Conservation (phyloP, 2,888 invertebrate species). For the Aproaerema taeniolella region DNA sequence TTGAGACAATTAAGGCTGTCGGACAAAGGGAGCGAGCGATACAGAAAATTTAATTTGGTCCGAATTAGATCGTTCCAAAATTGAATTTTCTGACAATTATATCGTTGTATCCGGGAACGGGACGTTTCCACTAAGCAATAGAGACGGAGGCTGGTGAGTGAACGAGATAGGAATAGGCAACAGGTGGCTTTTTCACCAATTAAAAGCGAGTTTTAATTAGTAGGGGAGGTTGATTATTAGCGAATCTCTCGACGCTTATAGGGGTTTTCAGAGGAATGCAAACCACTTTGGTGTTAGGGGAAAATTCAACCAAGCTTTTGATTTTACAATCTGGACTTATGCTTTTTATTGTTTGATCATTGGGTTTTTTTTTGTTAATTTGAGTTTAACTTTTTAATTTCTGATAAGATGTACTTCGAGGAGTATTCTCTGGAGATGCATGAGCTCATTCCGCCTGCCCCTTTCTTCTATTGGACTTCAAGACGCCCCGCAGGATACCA, state of each 20-base stretch:
- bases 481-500: too few species aligned
- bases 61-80: constrained; percentile 66
- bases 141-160: constrained; percentile 30
- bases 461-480: too few species aligned
- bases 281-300: constrained; percentile 53
- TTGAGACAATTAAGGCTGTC: constrained; percentile 57
- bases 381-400: too few species aligned
- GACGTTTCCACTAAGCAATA: constrained; percentile 58
- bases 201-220: constrained; percentile 75
- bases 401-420: too few species aligned
- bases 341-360: too few species aligned
- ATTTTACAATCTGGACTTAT: too few species aligned
- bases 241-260: constrained; percentile 59
- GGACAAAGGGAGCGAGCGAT: constrained; percentile 57
- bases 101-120: constrained; percentile 70
- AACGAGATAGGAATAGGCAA: constrained; percentile 46
- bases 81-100: constrained; percentile 70
- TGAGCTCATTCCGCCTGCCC: too few species aligned
- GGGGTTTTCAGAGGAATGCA: constrained; percentile 61
- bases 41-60: constrained; percentile 68
- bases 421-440: too few species aligned
- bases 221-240: constrained; percentile 72
- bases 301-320: constrained; percentile 17
- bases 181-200: constrained; percentile 73
- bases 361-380: too few species aligned